phyloP scores from a whole-genome alignment of 2,797 vertebrate species.

The Antennarius maculatus region DNA sequence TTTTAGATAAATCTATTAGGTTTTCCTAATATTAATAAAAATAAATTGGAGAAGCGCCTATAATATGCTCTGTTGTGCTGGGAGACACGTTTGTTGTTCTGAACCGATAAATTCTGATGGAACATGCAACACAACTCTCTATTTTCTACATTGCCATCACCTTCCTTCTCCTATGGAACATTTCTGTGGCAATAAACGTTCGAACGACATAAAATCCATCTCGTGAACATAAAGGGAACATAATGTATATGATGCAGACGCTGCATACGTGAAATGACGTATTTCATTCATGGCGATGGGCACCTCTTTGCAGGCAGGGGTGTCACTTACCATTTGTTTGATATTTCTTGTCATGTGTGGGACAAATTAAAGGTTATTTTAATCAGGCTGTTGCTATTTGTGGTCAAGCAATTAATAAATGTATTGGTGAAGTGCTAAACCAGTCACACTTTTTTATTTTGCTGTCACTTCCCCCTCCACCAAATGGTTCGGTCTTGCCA shows the following conservation, averaged over 20 bases:
- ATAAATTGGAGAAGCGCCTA: not conserved
- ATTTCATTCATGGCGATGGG: conserved; percentile 69
- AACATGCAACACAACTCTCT: not conserved
- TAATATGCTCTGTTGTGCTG: not conserved
- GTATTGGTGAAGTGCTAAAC: conserved; percentile 4
- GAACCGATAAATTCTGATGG: not conserved
- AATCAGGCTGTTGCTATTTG: not conserved
- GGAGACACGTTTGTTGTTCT: not conserved
- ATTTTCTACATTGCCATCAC: not conserved
- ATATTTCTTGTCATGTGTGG: not conserved
- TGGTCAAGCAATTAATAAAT: not conserved
- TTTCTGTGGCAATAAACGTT: not conserved
- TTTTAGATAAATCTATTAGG: conserved; percentile 12
- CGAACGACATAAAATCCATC: conserved; percentile 1
- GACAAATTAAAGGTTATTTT: not conserved
- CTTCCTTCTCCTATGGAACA: not conserved
- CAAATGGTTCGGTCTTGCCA: conserved; percentile 82
- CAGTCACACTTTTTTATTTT: conserved; percentile 18
- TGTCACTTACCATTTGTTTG: conserved; percentile 16
- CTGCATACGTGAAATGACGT: conserved; percentile 78
- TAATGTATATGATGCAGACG: conserved; percentile 71
- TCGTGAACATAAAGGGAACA: conserved; percentile 43
- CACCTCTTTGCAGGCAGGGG: conserved; percentile 52
- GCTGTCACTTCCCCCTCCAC: conserved; percentile 39
- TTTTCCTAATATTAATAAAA: not conserved